Percentiles rank a stretch among this genome's conserved stretches.
phyloP scores from a whole-genome alignment of 2,888 invertebrate species.

The Agriopis aurantiaria region DNA sequence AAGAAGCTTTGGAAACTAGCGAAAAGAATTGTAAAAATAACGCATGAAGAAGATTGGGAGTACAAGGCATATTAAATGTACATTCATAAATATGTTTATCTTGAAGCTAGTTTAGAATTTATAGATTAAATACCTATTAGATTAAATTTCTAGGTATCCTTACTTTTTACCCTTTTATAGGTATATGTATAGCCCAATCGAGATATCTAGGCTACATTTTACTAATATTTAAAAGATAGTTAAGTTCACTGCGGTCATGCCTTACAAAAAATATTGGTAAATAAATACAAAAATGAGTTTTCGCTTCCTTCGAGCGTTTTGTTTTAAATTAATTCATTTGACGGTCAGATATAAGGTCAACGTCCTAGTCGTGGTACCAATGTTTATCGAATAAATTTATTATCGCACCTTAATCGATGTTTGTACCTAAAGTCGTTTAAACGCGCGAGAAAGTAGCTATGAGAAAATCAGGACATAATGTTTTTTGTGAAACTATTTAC shows the following conservation, averaged over 20 bases:
- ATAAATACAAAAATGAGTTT: background rate
- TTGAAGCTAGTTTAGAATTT: too few relatives aligned
- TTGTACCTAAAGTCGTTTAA: too few relatives aligned
- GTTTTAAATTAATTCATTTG: background rate
- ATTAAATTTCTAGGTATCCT: too few relatives aligned
- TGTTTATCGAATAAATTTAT: background rate
- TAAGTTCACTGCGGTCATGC: background rate
- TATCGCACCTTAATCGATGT: background rate
- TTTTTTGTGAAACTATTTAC: too few relatives aligned
- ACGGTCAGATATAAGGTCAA: background rate
- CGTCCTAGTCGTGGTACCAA: background rate
- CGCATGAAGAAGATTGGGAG: conserved; percentile 52
- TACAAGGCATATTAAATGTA: background rate
- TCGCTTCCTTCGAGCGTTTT: background rate
- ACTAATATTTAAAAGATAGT: background rate
- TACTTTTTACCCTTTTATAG: too few relatives aligned
- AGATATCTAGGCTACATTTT: too few relatives aligned
- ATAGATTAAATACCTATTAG: too few relatives aligned
- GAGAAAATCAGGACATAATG: too few relatives aligned
- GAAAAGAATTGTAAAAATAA: conserved; percentile 67
- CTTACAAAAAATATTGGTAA: too few relatives aligned
- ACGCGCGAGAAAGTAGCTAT: too few relatives aligned
- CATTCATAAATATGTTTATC: too few relatives aligned
- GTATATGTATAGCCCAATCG: too few relatives aligned
- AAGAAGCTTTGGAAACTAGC: conserved; percentile 68